phyloP scores from a whole-genome alignment of 2,797 vertebrate genomes.

The Chaunax sp. region DNA sequence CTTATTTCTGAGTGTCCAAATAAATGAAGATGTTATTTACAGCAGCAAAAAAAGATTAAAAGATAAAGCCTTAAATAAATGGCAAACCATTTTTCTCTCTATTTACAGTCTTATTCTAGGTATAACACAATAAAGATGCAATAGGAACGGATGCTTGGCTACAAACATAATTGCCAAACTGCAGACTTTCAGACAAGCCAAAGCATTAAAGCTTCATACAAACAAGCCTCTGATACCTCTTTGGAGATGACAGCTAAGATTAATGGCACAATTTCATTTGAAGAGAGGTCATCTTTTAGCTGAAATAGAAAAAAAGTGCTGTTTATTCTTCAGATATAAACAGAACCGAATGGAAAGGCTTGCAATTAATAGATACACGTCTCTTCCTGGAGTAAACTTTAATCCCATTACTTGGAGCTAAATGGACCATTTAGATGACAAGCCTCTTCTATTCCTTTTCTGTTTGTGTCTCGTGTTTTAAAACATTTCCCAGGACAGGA shows the following conservation, averaged over 20 bases:
- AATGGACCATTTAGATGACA: conserved; percentile 51
- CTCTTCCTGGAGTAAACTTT: conserved; percentile 53
- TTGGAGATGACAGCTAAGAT: conserved; percentile 39
- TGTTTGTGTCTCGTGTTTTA: conserved; percentile 41
- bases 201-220: conserved; percentile 48
- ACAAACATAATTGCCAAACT: conserved; percentile 1
- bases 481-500: conserved; percentile 67
- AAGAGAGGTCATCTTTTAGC: conserved; percentile 45
- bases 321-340: conserved; percentile 55
- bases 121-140: too few species aligned
- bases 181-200: conserved; percentile 24
- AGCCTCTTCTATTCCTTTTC: conserved; percentile 21
- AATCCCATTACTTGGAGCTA: conserved; percentile 50
- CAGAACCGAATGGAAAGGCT: conserved; percentile 53
- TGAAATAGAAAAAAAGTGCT: conserved; percentile 45
- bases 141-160: conserved; percentile 27
- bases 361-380: conserved; percentile 40
- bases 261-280: conserved; percentile 42
- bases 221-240: conserved; percentile 42
- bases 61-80: not conserved
- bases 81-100: not conserved
- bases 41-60: not conserved
- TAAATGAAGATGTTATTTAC: not conserved
- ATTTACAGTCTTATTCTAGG: too few species aligned
- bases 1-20: not conserved